These are phyloP conservation scores for Pheosia gnoma DNA, from an alignment of 2,888 invertebrate species.

Conservation along the genomic window DNA sequence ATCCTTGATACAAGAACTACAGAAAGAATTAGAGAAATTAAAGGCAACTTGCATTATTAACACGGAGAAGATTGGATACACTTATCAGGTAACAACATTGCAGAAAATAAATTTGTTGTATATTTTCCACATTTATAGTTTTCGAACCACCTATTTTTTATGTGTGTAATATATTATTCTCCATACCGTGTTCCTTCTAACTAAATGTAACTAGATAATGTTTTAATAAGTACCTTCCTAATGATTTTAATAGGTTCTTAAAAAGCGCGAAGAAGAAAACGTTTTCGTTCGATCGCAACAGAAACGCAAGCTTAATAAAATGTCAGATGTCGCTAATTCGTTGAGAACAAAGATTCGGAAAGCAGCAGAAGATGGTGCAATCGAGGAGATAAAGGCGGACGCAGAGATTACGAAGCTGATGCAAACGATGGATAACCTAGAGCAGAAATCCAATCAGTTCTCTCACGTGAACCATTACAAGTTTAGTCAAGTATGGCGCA, in stretches of 20 bases:
- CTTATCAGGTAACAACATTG: constrained; percentile 85
- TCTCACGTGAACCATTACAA: constrained; percentile 86
- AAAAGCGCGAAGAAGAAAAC: constrained; percentile 95
- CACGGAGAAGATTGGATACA: constrained; percentile 95
- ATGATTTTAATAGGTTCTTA: constrained; percentile 83
- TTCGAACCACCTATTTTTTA: too few species aligned
- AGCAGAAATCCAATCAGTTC: constrained; percentile 88
- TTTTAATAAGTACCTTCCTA: too few species aligned
- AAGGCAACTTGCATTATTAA: constrained; percentile 93
- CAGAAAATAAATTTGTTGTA: constrained; percentile 10
- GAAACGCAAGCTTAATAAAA: constrained; percentile 89
- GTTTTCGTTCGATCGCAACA: constrained; percentile 91
- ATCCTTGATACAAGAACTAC: constrained; percentile 88
- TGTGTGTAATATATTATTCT: too few species aligned
- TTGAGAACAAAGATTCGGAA: constrained; percentile 87
- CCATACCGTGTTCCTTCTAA: too few species aligned
- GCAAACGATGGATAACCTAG: constrained; percentile 86
- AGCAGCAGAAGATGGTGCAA: constrained; percentile 86
- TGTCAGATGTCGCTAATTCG: constrained; percentile 88
- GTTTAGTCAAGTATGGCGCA: constrained; percentile 80
- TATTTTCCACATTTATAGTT: too few species aligned
- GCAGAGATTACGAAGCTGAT: constrained; percentile 88
- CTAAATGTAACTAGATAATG: too few species aligned
- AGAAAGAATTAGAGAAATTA: constrained; percentile 90
- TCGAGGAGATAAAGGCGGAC: constrained; percentile 87